Evolutionary conservation across 1,140 invertebrate genomes (phyloP).

Genomic region (Anthonomus grandis): DNA sequence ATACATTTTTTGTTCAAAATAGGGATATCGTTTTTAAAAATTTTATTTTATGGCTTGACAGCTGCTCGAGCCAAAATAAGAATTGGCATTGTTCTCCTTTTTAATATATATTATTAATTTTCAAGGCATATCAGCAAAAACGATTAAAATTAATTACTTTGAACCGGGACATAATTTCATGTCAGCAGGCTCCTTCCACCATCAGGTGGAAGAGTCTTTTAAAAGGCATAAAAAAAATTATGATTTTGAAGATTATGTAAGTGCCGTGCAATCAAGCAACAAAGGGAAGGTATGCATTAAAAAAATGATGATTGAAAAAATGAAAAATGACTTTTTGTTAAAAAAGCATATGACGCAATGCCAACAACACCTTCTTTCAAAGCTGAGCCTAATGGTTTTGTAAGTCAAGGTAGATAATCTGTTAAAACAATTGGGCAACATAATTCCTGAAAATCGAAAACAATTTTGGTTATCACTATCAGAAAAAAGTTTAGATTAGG

Average conservation of each 20-base stretch:
- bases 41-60: not conserved
- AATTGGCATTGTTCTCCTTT: not conserved
- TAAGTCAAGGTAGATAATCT: not conserved
- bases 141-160: too few species aligned
- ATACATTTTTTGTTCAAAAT: not conserved
- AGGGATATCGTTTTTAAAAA: not conserved
- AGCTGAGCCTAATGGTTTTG: not conserved
- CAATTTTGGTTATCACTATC: too few species aligned
- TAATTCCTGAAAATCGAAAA: constrained; percentile 9
- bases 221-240: not conserved
- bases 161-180: too few species aligned
- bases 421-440: not conserved
- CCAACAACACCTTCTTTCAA: too few species aligned
- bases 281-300: not conserved
- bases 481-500: too few species aligned
- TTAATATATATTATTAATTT: constrained; percentile 1
- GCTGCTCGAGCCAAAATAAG: not conserved
- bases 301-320: not conserved
- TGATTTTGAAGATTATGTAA: not conserved
- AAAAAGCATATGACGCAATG: not conserved
- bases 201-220: not conserved
- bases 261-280: too few species aligned
- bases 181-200: too few species aligned
- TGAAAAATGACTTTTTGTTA: not conserved
- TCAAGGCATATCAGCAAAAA: not conserved